Percentiles rank a stretch among this genome's conserved stretches.
These are phyloP conservation scores for Myotis vivesi DNA, from an alignment of 2,797 vertebrate species.

Conservation along the genomic window DNA sequence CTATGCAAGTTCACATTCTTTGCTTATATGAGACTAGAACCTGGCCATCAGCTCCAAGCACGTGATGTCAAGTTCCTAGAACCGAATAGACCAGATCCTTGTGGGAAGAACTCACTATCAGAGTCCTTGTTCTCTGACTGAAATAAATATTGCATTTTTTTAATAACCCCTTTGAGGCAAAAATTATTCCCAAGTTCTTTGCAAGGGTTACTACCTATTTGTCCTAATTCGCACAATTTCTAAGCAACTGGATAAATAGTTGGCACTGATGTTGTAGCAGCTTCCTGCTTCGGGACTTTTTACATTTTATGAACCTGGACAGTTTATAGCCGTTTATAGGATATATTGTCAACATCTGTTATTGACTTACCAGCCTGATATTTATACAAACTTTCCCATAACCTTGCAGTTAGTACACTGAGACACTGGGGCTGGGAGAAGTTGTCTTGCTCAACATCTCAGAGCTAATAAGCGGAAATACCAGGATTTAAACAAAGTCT, in stretches of 20 bases:
- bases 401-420: neutral
- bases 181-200: neutral
- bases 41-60: neutral
- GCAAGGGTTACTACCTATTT: neutral
- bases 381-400: neutral
- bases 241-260: neutral
- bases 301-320: neutral
- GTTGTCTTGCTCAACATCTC: neutral
- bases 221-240: neutral
- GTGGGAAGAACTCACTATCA: neutral
- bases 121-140: neutral
- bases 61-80: neutral
- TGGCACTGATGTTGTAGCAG: neutral
- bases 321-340: neutral
- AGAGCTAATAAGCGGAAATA: neutral
- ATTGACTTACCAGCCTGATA: constrained; percentile 4
- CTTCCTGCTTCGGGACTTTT: neutral
- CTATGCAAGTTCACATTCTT: neutral
- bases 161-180: neutral
- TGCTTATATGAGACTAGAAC: neutral
- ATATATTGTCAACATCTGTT: neutral
- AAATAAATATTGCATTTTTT: neutral
- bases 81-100: neutral
- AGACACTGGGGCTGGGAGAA: neutral
- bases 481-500: neutral